Evolutionary conservation across 1,140 invertebrate genomes (phyloP).

Genomic region (Saccostrea cuccullata): DNA sequence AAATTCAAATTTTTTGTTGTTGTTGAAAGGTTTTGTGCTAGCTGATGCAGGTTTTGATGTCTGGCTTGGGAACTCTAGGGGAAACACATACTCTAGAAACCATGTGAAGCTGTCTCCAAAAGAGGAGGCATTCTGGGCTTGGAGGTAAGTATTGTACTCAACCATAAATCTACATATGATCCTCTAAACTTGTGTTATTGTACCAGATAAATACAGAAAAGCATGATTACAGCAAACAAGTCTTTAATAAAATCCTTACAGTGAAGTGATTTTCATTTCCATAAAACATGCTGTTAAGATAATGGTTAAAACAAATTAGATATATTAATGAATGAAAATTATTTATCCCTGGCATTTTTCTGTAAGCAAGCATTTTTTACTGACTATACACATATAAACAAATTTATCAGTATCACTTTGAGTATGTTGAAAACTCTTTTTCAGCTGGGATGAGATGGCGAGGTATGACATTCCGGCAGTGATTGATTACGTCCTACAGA

Average conservation of each 20-base stretch:
- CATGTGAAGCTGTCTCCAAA: conserved; percentile 79
- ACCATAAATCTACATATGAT: neutral
- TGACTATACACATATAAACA: neutral
- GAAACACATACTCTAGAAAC: conserved; percentile 82
- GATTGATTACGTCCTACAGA: conserved; percentile 83
- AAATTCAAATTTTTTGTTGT: neutral
- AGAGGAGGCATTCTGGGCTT: conserved; percentile 85
- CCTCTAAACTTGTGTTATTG: neutral
- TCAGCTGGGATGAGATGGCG: conserved; percentile 89
- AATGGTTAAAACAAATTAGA: too few relatives aligned
- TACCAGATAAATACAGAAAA: neutral
- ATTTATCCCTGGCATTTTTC: too few relatives aligned
- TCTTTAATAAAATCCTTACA: too few relatives aligned
- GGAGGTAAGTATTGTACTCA: conserved; percentile 78
- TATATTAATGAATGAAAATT: too few relatives aligned
- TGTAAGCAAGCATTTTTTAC: too few relatives aligned
- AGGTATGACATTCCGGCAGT: conserved; percentile 85
- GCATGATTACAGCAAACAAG: too few relatives aligned
- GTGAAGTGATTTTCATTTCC: too few relatives aligned
- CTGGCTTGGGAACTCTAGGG: conserved; percentile 85
- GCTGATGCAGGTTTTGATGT: conserved; percentile 89
- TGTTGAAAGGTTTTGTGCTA: conserved; percentile 73
- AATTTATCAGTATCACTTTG: neutral
- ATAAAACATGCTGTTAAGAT: too few relatives aligned
- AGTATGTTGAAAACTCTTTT: conserved; percentile 55